Evolutionary conservation across 2,113 vertebrate species (phyloP).

Genomic region (Indicator indicator): DNA sequence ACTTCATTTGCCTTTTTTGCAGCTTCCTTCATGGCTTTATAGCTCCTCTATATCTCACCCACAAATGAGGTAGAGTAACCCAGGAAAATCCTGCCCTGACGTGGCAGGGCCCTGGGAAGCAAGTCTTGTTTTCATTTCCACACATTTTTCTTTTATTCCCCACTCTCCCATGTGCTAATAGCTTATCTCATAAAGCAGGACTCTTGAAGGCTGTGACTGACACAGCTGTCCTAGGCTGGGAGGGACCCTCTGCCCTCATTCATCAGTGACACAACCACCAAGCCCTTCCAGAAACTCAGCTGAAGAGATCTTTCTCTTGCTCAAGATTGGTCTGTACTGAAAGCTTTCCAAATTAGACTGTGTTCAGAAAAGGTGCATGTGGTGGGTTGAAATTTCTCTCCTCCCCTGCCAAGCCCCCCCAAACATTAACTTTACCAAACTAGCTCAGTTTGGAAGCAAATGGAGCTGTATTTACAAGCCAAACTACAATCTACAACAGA

Average conservation of each 20-base stretch:
- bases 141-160: conserved; percentile 1
- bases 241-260: not conserved
- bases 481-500: no score
- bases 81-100: not conserved
- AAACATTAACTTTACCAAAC: no score
- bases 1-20: not conserved
- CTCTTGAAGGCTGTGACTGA: not conserved
- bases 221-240: not conserved
- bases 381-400: not conserved
- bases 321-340: not conserved
- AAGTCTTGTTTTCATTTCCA: conserved; percentile 23
- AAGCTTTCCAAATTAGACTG: not conserved
- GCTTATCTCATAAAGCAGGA: conserved; percentile 16
- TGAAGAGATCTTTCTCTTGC: not conserved
- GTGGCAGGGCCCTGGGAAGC: not conserved
- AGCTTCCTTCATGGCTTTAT: not conserved
- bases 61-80: not conserved
- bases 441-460: no score
- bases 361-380: not conserved
- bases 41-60: not conserved
- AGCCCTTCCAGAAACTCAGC: not conserved
- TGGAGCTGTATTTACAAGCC: no score
- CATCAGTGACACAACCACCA: not conserved
- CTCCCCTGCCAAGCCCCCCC: no score
- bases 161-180: not conserved